Base-by-base conservation (phyloP, 2,888 invertebrate species). In the Hirtodrosophila alboralis region DNA sequence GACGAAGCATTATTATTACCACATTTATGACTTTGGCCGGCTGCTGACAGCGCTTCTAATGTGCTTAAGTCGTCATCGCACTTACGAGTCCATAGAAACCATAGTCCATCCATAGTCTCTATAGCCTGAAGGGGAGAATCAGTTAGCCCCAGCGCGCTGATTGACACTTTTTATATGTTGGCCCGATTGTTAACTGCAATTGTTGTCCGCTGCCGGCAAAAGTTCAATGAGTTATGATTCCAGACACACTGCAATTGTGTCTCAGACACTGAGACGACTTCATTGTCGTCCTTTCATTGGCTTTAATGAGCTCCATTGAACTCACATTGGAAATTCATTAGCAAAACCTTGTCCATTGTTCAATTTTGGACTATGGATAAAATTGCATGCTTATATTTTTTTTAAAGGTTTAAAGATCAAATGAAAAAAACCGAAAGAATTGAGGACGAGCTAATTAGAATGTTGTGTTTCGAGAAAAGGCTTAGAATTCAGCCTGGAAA, bases 211-310 rank as follows among this genome's bases (percentile, higher is more conserved):
- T 52, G 69, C 36, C 62, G 76, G 60, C 80, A 62, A 83, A 70
- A 78, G 77, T 78, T 78, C 77, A 78, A 84, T 78, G 77, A 78
- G 84, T 84, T 78, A 84, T 78, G 78, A 75, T 70, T 76, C n/a
- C n/a, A n/a, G n/a, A n/a, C 66, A 58, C 48, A 44, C 43, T 31
- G 37, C 37, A 33, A 40, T 33, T 10, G 18, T 10, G 36, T 23
- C 23, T 23, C 30, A 30, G 8, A 31, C 30, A 41, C 28, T 37
- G 47, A n/a, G n/a, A n/a, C n/a, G n/a, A n/a, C 9, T 9, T 49
- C 63, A 59, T 63, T 63, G 68, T 63, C 41, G 57, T 61, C 54
- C 67, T 53, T 60, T 74, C 58, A 53, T 62, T 44, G 63, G 63
- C 43, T 56, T 64, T 74, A 74, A 74, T 74, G 76, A 74, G 74